phyloP scores from a whole-genome alignment of 1,140 invertebrate genomes.

The Drosophila pseudoananassae region DNA sequence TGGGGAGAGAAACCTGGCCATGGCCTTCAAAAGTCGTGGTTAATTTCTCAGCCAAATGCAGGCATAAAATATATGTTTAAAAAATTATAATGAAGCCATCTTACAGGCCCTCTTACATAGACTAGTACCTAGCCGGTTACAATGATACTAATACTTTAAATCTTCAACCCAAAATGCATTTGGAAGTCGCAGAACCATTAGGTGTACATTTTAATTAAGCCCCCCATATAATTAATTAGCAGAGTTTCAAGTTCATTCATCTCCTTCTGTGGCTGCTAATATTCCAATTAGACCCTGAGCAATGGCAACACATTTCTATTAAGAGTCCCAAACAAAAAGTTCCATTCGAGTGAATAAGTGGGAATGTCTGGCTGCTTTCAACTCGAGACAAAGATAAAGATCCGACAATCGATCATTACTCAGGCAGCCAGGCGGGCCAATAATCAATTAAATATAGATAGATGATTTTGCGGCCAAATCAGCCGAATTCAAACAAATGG shows the following conservation, averaged over 20 bases:
- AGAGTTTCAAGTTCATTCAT: slow-evolving; percentile 14
- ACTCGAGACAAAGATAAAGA: slow-evolving; percentile 41
- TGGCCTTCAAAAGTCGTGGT: slow-evolving; percentile 78
- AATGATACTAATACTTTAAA: too few species aligned
- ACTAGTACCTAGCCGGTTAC: too few species aligned
- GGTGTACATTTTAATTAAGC: slow-evolving; percentile 12
- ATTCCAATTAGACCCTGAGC: slow-evolving; percentile 20
- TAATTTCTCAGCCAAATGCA: slow-evolving; percentile 78
- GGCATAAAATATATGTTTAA: slow-evolving; percentile 76
- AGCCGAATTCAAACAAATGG: slow-evolving; percentile 37
- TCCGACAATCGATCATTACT: slow-evolving; percentile 45
- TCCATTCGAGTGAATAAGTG: slow-evolving; percentile 26
- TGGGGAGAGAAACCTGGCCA: slow-evolving; percentile 24
- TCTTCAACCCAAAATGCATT: background rate
- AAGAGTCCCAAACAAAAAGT: slow-evolving; percentile 4
- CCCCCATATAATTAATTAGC: slow-evolving; percentile 15
- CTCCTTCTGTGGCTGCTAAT: slow-evolving; percentile 12
- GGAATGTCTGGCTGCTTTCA: slow-evolving; percentile 21
- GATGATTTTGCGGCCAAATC: slow-evolving; percentile 44
- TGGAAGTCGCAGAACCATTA: background rate
- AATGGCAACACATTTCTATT: slow-evolving; percentile 4
- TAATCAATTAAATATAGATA: slow-evolving; percentile 48
- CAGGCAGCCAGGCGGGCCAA: slow-evolving; percentile 2
- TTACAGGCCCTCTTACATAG: too few species aligned
- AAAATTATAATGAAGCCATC: slow-evolving; percentile 72